phyloP scores from a whole-genome alignment of 1,140 invertebrate genomes.

The Pristionchus pacificus region DNA sequence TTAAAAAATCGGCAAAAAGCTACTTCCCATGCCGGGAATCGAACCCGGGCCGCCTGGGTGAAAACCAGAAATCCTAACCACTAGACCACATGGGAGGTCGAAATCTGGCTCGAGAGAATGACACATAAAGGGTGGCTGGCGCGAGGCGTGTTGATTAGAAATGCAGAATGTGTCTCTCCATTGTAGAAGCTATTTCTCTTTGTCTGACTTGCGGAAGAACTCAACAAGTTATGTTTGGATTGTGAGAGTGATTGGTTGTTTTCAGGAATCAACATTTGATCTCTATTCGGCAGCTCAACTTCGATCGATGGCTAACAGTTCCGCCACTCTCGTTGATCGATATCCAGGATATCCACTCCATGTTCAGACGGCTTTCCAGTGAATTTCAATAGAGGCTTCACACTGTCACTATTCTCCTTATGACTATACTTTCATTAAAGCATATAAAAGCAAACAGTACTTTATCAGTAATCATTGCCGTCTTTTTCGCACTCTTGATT shows the following conservation, averaged over 20 bases:
- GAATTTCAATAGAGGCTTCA: no score
- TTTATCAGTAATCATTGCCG: no score
- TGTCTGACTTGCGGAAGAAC: not conserved
- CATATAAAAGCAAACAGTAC: no score
- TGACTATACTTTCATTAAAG: no score
- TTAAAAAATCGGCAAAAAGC: no score
- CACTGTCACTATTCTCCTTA: no score
- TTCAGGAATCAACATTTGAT: not conserved
- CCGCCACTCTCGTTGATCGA: not conserved
- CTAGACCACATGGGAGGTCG: constrained; percentile 34
- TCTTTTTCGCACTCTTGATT: no score
- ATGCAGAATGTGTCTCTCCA: not conserved
- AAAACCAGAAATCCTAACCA: constrained; percentile 77
- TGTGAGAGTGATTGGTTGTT: not conserved
- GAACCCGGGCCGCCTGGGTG: constrained; percentile 77
- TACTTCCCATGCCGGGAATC: constrained; percentile 70
- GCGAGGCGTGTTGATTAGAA: no score
- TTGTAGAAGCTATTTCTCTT: not conserved
- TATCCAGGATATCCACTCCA: no score
- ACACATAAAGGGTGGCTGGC: no score
- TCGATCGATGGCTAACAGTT: not conserved
- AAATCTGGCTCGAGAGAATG: no score
- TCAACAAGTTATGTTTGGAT: no score
- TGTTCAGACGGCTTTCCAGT: not conserved
- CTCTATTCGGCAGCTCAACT: not conserved